These are phyloP conservation scores for Danaus chrysippus DNA, from an alignment of 2,888 invertebrate species.

Conservation along the genomic window DNA sequence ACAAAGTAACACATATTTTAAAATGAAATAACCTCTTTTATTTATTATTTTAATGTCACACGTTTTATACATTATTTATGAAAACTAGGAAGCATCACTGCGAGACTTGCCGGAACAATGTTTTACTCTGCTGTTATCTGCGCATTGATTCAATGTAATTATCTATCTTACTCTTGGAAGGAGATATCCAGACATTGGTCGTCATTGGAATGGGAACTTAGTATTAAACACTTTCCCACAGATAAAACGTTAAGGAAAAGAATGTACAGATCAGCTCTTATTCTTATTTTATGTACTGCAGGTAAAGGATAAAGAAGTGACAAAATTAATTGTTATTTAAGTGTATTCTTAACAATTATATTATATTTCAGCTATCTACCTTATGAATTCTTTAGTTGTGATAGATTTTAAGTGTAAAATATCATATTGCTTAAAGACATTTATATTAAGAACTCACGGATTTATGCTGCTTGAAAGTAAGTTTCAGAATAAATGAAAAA, in stretches of 20 bases:
- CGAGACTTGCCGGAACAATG: conserved; percentile 54
- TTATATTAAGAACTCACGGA: conserved; percentile 53
- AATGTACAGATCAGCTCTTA: conserved; percentile 37
- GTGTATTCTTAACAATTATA: conserved; percentile 7
- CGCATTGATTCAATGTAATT: conserved; percentile 48
- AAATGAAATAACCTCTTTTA: too few relatives aligned
- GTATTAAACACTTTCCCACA: conserved; percentile 38
- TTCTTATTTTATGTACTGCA: conserved; percentile 39
- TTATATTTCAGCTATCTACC: conserved; percentile 76
- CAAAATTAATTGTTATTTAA: not conserved
- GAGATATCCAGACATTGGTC: conserved; percentile 44
- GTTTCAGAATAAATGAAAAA: conserved; percentile 29
- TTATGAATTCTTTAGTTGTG: conserved; percentile 72
- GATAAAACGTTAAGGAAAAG: conserved; percentile 44
- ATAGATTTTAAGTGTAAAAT: conserved; percentile 53
- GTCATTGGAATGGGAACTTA: conserved; percentile 41
- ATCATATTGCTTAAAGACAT: conserved; percentile 43
- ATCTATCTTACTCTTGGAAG: conserved; percentile 44
- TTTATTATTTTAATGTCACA: not conserved
- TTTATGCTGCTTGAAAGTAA: conserved; percentile 63
- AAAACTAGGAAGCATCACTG: conserved; percentile 50
- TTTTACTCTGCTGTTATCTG: conserved; percentile 54
- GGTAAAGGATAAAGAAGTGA: conserved; percentile 36
- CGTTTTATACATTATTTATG: conserved; percentile 9
- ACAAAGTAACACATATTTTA: too few relatives aligned